These are phyloP conservation scores for Gnathonemus echidnorhynchus DNA, from an alignment of 2,113 vertebrate species.

Conservation along the genomic window DNA sequence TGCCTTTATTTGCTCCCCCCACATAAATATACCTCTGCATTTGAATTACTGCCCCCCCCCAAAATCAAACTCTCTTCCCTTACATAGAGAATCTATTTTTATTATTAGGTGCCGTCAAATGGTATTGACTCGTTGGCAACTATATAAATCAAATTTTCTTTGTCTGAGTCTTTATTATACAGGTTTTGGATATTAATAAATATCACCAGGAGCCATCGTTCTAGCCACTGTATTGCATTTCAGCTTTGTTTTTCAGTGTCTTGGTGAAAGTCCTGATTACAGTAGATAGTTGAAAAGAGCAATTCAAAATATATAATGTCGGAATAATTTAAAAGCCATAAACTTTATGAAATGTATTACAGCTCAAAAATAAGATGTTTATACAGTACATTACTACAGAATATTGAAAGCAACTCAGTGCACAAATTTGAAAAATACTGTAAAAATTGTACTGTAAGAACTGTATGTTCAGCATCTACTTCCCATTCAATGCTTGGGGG, in stretches of 20 bases:
- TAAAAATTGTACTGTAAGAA: not conserved
- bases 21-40: not conserved
- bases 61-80: not conserved
- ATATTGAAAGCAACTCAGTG: not conserved
- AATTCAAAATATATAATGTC: not conserved
- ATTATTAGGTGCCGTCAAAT: not conserved
- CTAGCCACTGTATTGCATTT: not conserved
- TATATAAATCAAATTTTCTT: not conserved
- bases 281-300: not conserved
- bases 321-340: not conserved
- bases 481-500: not conserved
- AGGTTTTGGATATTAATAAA: not conserved
- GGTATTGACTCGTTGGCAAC: not conserved
- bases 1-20: not conserved
- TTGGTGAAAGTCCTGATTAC: not conserved
- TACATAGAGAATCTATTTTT: not conserved
- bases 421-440: not conserved
- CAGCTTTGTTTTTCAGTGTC: not conserved
- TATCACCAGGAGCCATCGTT: not conserved
- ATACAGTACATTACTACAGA: not conserved
- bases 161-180: not conserved
- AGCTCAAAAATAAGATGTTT: not conserved
- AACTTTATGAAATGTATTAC: not conserved
- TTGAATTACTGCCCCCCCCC: not conserved
- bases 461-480: not conserved